These are phyloP conservation scores for Acanthurus leucopareius DNA, from an alignment of 2,797 vertebrate species.

Conservation along the genomic window DNA sequence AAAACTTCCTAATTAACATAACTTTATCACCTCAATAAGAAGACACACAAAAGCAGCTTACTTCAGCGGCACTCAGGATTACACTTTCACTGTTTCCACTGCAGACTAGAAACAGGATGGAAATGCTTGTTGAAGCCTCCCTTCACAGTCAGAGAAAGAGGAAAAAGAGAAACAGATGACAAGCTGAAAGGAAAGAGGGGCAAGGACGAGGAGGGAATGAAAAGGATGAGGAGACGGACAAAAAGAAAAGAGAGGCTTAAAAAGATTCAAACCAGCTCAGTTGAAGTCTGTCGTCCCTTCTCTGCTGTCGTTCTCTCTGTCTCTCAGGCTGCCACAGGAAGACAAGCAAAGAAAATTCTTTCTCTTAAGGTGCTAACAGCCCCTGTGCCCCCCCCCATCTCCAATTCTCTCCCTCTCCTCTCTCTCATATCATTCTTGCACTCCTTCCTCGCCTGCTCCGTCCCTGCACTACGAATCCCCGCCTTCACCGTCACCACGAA, in stretches of 20 bases:
- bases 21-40: background rate
- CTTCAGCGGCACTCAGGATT: slow-evolving; percentile 47
- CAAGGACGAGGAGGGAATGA: slow-evolving; percentile 41
- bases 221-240: slow-evolving; percentile 42
- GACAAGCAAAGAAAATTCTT: slow-evolving; percentile 81
- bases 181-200: slow-evolving; percentile 46
- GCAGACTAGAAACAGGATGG: slow-evolving; percentile 74
- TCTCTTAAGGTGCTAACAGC: slow-evolving; percentile 80
- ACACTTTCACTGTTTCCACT: slow-evolving; percentile 67
- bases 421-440: slow-evolving; percentile 59
- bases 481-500: slow-evolving; percentile 64
- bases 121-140: slow-evolving; percentile 56
- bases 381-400: slow-evolving; percentile 56
- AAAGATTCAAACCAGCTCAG: slow-evolving; percentile 46
- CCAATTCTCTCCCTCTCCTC: slow-evolving; percentile 56
- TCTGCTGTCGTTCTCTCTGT: slow-evolving; percentile 53
- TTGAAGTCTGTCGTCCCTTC: slow-evolving; percentile 31
- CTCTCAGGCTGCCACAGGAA: slow-evolving; percentile 73
- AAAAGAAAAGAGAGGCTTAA: slow-evolving; percentile 10
- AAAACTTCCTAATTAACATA: background rate
- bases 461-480: slow-evolving; percentile 66
- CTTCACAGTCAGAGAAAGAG: slow-evolving; percentile 43
- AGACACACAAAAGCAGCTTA: slow-evolving; percentile 28
- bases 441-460: slow-evolving; percentile 51
- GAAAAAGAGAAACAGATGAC: slow-evolving; percentile 74